phyloP scores from a whole-genome alignment of 2,888 invertebrate species.

The Automeris io region DNA sequence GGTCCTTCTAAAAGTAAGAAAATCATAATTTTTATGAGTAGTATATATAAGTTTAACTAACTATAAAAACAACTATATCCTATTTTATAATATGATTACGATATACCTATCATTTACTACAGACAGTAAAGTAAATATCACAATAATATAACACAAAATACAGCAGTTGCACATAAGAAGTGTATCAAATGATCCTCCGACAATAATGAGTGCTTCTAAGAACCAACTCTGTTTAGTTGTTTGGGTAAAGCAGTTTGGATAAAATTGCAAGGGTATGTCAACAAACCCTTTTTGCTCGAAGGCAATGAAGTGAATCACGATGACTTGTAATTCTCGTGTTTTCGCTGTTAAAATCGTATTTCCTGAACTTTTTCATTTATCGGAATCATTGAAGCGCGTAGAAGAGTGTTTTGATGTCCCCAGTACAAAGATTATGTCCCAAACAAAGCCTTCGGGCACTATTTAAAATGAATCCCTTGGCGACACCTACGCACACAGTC shows the following conservation, averaged over 20 bases:
- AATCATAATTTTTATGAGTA: too few species aligned
- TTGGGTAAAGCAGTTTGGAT: constrained; percentile 51
- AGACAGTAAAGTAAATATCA: too few species aligned
- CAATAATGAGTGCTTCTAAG: constrained; percentile 9
- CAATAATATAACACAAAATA: too few species aligned
- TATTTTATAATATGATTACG: too few species aligned
- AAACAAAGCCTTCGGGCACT: constrained; percentile 60
- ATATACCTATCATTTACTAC: too few species aligned
- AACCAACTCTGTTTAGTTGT: constrained; percentile 40
- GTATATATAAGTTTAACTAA: too few species aligned
- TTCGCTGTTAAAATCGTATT: constrained; percentile 74
- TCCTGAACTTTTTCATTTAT: constrained; percentile 67
- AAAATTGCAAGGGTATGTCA: constrained; percentile 57
- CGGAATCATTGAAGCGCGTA: constrained; percentile 53
- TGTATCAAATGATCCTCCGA: not conserved
- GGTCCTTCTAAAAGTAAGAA: too few species aligned
- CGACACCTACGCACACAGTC: constrained; percentile 54
- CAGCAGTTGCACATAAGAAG: not conserved
- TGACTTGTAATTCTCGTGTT: constrained; percentile 74
- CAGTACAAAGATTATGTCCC: constrained; percentile 48
- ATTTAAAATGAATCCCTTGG: constrained; percentile 65
- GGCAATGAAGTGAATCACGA: constrained; percentile 63
- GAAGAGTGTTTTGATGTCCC: constrained; percentile 50
- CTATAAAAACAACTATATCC: too few species aligned
- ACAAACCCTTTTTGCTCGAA: constrained; percentile 67